phyloP scores from a whole-genome alignment of 2,888 invertebrate genomes.

The Cephus pygmeus region DNA sequence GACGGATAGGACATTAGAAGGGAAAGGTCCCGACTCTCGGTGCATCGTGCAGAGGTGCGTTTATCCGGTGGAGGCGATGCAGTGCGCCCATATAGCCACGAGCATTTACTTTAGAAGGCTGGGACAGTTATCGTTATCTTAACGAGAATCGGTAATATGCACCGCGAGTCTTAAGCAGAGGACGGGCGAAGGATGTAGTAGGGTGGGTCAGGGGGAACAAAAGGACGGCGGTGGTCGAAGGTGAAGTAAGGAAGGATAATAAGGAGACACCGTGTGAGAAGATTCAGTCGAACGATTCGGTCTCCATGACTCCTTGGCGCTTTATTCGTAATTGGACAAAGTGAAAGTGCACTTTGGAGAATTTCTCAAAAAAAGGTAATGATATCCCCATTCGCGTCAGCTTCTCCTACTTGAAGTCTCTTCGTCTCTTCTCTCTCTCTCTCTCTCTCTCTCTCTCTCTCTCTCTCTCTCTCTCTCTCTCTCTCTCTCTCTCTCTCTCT shows the following conservation, averaged over 20 bases:
- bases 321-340: slow-evolving; percentile 55
- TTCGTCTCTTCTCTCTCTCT: neutral
- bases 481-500: slow-evolving; percentile 26
- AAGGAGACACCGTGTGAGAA: slow-evolving; percentile 35
- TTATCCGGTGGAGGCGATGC: neutral
- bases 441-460: slow-evolving; percentile 18
- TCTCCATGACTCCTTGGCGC: slow-evolving; percentile 22
- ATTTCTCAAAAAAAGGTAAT: neutral
- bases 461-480: slow-evolving; percentile 24
- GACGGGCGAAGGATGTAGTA: neutral
- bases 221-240: neutral
- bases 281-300: slow-evolving; percentile 36
- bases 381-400: neutral
- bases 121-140: slow-evolving; percentile 51
- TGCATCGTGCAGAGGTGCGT: neutral
- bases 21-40: neutral
- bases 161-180: slow-evolving; percentile 17
- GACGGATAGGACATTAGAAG: neutral
- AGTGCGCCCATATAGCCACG: neutral
- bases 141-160: slow-evolving; percentile 59
- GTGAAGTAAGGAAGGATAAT: slow-evolving; percentile 10
- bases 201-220: neutral
- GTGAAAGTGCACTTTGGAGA: slow-evolving; percentile 44
- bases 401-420: neutral
- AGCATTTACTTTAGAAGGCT: slow-evolving; percentile 25